Conservation (phyloP, 2,797 vertebrate genomes). For the Tokudaia muenninki region DNA sequence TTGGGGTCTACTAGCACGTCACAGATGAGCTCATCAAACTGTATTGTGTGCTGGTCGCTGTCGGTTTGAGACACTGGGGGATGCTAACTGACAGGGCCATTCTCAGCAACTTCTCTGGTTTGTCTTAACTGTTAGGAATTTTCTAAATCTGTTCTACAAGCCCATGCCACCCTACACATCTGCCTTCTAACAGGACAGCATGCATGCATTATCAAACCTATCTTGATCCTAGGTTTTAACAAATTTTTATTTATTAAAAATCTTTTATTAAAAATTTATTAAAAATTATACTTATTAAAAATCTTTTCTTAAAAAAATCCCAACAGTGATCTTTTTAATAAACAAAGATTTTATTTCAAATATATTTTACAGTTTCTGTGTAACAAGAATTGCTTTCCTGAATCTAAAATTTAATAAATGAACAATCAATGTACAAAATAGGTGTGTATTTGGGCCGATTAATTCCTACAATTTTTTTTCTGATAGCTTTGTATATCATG, state of each 20-base stretch:
- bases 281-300: background rate
- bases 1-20: background rate
- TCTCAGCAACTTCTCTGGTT: background rate
- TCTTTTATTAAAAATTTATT: no score
- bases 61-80: background rate
- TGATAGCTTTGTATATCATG: background rate
- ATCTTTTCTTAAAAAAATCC: background rate
- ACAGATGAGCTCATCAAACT: background rate
- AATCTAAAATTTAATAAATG: conserved; percentile 74
- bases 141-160: background rate
- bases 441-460: conserved; percentile 38
- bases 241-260: no score
- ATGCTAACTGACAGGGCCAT: no score
- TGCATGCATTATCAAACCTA: background rate
- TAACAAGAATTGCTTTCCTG: conserved; percentile 72
- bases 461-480: conserved; percentile 64
- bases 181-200: background rate
- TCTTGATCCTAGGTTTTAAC: no score
- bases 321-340: conserved; percentile 63
- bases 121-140: background rate
- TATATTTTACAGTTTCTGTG: conserved; percentile 75
- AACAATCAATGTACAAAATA: conserved; percentile 74
- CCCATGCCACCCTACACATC: background rate
- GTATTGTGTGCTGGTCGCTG: background rate
- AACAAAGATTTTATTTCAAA: conserved; percentile 79